Percentiles rank a stretch among this genome's conserved stretches.
Conservation (phyloP, 2,888 invertebrate species). For the Philaethria dido region DNA sequence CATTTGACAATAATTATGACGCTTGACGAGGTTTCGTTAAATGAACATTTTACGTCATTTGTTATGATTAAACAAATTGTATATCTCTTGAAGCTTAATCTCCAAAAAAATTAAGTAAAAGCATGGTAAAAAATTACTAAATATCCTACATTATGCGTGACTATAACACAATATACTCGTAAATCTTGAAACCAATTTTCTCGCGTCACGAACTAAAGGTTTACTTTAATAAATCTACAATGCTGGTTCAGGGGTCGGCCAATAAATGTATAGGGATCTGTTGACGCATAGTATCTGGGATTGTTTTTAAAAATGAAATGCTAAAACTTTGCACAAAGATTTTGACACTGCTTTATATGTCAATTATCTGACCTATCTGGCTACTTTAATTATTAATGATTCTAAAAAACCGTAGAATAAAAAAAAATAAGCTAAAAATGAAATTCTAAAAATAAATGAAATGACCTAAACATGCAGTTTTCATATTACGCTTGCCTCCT, state of each 20-base stretch:
- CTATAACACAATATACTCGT: slow-evolving; percentile 13
- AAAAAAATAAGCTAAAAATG: background rate
- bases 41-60: background rate
- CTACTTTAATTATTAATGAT: too few relatives aligned
- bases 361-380: background rate
- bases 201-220: slow-evolving; percentile 10
- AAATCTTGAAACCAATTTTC: slow-evolving; percentile 17
- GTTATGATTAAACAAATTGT: background rate
- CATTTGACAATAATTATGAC: background rate
- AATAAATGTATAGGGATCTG: slow-evolving; percentile 33
- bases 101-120: background rate
- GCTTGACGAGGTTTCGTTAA: background rate
- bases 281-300: slow-evolving; percentile 19
- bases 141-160: slow-evolving; percentile 1
- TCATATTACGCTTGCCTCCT: background rate
- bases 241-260: slow-evolving; percentile 31
- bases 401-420: background rate
- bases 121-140: background rate
- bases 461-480: background rate
- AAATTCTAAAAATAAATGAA: background rate
- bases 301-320: background rate
- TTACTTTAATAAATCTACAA: slow-evolving; percentile 36
- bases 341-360: background rate
- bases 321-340: background rate
- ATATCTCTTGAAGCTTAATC: background rate